These are phyloP conservation scores for Protobothrops flavoviridis DNA, from an alignment of 2,113 vertebrate species.

Conservation along the genomic window DNA sequence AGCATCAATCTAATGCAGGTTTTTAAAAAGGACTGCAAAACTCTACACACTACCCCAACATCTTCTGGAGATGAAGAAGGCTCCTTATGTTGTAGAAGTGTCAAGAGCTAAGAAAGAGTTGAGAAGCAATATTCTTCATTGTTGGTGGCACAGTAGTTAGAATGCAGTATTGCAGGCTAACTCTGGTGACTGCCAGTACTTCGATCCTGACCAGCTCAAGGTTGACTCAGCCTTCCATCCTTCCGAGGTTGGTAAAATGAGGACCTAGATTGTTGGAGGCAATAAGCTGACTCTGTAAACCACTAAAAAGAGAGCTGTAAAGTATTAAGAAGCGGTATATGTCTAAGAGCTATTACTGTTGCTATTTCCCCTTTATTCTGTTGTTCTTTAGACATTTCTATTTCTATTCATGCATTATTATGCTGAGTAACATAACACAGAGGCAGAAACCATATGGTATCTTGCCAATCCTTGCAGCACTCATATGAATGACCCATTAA, in stretches of 20 bases:
- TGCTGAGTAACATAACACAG: neutral
- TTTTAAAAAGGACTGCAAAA: neutral
- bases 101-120: neutral
- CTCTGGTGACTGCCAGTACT: neutral
- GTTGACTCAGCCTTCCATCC: neutral
- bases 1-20: neutral
- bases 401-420: neutral
- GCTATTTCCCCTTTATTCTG: no score
- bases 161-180: neutral
- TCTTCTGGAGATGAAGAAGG: neutral
- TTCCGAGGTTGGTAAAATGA: neutral
- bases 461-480: neutral
- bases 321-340: neutral
- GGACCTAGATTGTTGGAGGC: neutral
- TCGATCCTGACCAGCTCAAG: neutral
- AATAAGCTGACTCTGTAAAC: neutral
- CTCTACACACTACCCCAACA: neutral
- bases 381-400: neutral
- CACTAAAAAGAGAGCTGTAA: neutral
- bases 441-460: neutral
- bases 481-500: neutral
- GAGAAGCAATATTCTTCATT: neutral
- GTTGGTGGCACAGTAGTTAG: neutral
- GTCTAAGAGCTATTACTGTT: neutral
- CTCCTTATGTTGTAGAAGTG: neutral